Evolutionary conservation across 2,888 invertebrate genomes (phyloP).

Genomic region (Girardia tigrina): DNA sequence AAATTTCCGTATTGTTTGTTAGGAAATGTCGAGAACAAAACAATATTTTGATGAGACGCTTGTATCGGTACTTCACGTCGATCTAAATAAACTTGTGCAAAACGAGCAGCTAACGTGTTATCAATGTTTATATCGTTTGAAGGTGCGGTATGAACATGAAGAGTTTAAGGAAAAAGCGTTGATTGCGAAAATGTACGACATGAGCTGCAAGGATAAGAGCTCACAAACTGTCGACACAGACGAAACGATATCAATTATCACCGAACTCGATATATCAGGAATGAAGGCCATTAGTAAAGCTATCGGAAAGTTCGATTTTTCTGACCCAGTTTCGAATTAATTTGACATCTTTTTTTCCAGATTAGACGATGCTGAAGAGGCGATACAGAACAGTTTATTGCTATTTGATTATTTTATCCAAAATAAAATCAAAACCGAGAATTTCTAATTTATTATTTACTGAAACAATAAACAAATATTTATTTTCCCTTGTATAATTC

Average conservation of each 20-base stretch:
- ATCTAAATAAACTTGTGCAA: background rate
- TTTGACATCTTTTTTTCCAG: background rate
- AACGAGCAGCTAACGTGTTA: background rate
- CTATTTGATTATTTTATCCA: background rate
- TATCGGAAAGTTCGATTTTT: background rate
- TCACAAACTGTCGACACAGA: background rate
- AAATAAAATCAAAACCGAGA: background rate
- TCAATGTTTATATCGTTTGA: background rate
- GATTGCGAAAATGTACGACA: background rate
- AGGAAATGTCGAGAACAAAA: background rate
- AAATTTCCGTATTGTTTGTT: too few species aligned
- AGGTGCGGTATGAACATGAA: background rate
- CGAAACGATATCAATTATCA: background rate
- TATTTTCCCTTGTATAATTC: too few species aligned
- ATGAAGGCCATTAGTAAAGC: background rate
- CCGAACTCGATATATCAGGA: background rate
- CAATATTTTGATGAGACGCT: slow-evolving; percentile 18
- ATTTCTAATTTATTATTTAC: too few species aligned
- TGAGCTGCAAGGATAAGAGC: background rate
- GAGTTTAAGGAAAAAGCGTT: background rate
- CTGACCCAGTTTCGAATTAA: background rate
- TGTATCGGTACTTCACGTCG: background rate
- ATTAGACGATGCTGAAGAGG: background rate
- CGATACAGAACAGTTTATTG: background rate
- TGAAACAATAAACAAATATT: too few species aligned